Evolutionary conservation across 2,888 invertebrate genomes (phyloP), one percentile per base, ranked within the genome.

Genomic region (Neoaliturus tenellus): DNA sequence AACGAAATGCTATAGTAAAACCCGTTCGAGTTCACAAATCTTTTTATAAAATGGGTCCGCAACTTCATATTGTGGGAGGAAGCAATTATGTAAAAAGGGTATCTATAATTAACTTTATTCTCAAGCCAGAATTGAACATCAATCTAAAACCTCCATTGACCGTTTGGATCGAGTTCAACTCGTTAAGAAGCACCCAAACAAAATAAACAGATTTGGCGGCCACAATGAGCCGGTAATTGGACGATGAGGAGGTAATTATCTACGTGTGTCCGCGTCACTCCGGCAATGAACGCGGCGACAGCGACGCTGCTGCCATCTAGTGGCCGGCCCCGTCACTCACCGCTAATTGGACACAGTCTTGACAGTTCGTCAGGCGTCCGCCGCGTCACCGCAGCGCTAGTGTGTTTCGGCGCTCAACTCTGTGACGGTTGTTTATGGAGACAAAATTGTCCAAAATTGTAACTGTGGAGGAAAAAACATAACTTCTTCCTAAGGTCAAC

Each of bases 171-270:
- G 6, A 28, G 62, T 28, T 62, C 62, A 28, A 28, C 62, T 62
- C 62, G 62, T 62, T 62, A 62, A 28, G 28, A 8, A n/a, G 4
- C 17, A 5, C 62, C 20, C 3, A 4, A 12, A 62, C 62, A 62
- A 62, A 62, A 62, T 17, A 2, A 62, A 62, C 62, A 62, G 62
- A 25, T n/a, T n/a, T n/a, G 62, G 28, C 14, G 10, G 28, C 23
- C 23, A 62, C 62, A 62, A 62, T 62, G 62, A 62, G 62, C 28
- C 62, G 28, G 62, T 62, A 62, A 62, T 62, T 62, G 62, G 62
- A 62, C 62, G 62, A 31, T 31, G 62, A 62, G 62, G 51, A 51
- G 20, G 51, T 51, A 51, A 51, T 51, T 51, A 51, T 51, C 51
- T 5, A 23, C 51, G 5, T 20, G 51, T 51, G 51, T 51, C 23